Percentiles rank a stretch among this genome's conserved stretches.
phyloP scores from a whole-genome alignment of 1,140 invertebrate species.

The Camponotus floridanus region DNA sequence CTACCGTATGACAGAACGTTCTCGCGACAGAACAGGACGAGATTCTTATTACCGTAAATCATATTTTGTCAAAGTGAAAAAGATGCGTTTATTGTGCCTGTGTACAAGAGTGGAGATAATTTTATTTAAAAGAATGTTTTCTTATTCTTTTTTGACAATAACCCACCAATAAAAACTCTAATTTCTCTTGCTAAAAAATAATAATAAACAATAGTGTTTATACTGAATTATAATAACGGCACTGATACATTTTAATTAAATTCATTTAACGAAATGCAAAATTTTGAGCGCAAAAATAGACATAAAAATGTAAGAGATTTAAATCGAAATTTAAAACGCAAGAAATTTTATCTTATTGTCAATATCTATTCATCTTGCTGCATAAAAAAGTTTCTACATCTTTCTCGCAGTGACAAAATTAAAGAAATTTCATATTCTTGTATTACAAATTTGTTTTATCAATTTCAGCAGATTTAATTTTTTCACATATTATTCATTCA shows the following conservation, averaged over 20 bases:
- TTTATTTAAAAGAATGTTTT: conserved; percentile 22
- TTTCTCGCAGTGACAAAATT: conserved; percentile 23
- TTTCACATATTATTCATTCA: neutral
- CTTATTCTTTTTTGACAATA: neutral
- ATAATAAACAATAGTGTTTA: too few relatives aligned
- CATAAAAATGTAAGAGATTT: neutral
- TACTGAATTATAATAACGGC: conserved; percentile 5
- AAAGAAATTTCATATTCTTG: neutral
- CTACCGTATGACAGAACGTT: neutral
- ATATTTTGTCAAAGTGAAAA: neutral
- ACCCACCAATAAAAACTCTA: neutral
- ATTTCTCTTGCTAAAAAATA: neutral
- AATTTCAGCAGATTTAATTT: neutral
- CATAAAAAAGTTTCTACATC: neutral
- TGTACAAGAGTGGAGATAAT: neutral
- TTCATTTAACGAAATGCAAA: neutral
- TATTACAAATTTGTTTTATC: conserved; percentile 19
- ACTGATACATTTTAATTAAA: neutral
- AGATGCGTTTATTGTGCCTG: neutral
- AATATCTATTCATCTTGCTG: neutral
- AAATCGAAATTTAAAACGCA: neutral
- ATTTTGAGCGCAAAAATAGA: neutral
- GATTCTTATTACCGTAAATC: conserved; percentile 15
- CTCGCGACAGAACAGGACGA: neutral
- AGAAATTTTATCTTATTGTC: neutral